Evolutionary conservation across 1,140 invertebrate genomes (phyloP), one percentile per base, ranked within the genome.

Genomic region (Drosophila ficusphila): DNA sequence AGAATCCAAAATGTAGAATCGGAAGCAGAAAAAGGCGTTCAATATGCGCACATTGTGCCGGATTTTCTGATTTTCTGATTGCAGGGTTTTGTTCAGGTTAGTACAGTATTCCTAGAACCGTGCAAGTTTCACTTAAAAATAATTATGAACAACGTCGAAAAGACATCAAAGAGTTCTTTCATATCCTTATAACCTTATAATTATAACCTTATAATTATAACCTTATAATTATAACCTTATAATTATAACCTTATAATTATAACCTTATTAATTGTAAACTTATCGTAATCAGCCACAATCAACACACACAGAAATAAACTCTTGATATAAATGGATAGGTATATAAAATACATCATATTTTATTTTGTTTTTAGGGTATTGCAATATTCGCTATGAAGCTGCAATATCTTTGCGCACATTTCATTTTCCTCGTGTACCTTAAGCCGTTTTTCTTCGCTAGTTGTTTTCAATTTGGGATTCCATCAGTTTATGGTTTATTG

Each of bases 41-140:
- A 71, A 56, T 76, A 79, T 79, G 77, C 77, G 54, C 44, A 67
- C 58, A 81, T 67, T 79, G 77, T 79, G 49, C 77, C 65, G 72
- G 16, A 41, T 53, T 16, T 42, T 57, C 25, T 16, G 16, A 41
- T 53, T 16, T 42, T 57, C 25, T 16, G 14, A 19, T 3, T 16
- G 36, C 16, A 62, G 39, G 57, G 60, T 62, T 46, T 36, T 19
- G 46, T 11, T 39, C 4, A 25, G 16, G 54, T 53, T 33, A 23
- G 3, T 19, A 2, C 0, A 3, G 12, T 36, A 1, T 56, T 38
- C 16, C n/a, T 19, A 54, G 31, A 54, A 57, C 2, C 1, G 1
- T 3, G 1, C 23, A 19, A 6, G n/a, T n/a, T n/a, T 29, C 11
- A 27, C 25, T 19, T 54, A 23, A 11, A 54, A 54, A 54, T 54